Evolutionary conservation across 2,888 invertebrate species (phyloP).

Genomic region (Lingula anatina): DNA sequence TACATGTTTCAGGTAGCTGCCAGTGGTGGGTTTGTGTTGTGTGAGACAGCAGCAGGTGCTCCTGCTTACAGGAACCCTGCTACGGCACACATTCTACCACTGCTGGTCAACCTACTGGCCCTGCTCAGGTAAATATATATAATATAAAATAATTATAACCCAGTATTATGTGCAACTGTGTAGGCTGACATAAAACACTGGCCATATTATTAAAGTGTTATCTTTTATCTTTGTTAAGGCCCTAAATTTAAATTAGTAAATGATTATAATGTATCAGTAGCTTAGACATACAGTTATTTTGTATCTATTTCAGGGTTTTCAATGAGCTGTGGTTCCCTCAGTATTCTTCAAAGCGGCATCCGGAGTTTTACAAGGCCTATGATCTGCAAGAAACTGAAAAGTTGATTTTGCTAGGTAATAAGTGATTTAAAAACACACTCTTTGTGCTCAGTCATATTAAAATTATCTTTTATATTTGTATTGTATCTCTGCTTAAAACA

Average conservation of each 20-base stretch:
- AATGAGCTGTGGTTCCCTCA: conserved; percentile 74
- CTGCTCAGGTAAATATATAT: conserved; percentile 60
- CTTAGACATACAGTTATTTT: too few species aligned
- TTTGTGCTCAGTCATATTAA: too few species aligned
- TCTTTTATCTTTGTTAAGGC: too few species aligned
- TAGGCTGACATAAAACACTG: too few species aligned
- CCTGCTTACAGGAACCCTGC: conserved; percentile 83
- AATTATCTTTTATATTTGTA: too few species aligned
- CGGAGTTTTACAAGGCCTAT: conserved; percentile 66
- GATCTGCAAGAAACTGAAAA: conserved; percentile 72
- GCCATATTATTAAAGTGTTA: too few species aligned
- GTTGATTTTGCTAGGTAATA: conserved; percentile 46
- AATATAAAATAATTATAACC: too few species aligned
- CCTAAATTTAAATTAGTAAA: too few species aligned
- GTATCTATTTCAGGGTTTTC: conserved; percentile 59
- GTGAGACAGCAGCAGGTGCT: conserved; percentile 67
- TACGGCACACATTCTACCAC: conserved; percentile 73
- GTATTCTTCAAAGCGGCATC: conserved; percentile 55
- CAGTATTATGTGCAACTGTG: too few species aligned
- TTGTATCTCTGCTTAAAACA: too few species aligned
- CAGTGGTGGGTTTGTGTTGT: conserved; percentile 77
- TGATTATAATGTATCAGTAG: too few species aligned
- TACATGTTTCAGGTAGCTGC: conserved; percentile 61
- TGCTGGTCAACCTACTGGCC: conserved; percentile 73
- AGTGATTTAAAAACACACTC: neutral